phyloP scores from a whole-genome alignment of 2,797 vertebrate genomes.

The Erithacus rubecula region DNA sequence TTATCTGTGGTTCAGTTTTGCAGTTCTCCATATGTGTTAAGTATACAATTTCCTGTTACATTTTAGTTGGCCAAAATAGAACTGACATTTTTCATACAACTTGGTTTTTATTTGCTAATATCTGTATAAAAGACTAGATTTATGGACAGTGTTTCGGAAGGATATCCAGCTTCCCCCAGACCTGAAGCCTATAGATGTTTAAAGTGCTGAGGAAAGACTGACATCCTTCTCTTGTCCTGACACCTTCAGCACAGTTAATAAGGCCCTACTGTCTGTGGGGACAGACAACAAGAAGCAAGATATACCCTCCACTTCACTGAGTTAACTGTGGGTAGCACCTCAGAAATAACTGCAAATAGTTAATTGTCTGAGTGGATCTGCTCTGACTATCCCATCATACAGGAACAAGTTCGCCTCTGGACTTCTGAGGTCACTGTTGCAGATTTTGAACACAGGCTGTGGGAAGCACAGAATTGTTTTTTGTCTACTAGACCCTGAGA shows the following conservation, averaged over 20 bases:
- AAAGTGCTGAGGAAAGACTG: neutral
- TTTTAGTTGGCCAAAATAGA: constrained; percentile 45
- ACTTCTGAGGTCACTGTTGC: neutral
- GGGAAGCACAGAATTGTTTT: neutral
- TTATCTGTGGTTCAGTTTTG: constrained; percentile 8
- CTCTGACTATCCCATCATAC: neutral
- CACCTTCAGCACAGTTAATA: neutral
- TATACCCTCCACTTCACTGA: neutral
- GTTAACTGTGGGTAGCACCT: neutral
- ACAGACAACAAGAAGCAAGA: neutral
- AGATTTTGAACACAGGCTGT: neutral
- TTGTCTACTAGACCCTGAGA: neutral
- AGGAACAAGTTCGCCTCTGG: neutral
- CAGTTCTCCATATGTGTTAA: constrained; percentile 34
- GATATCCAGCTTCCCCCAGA: neutral
- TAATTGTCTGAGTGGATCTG: neutral
- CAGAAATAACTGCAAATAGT: neutral
- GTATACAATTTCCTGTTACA: constrained; percentile 42
- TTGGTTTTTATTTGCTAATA: constrained; percentile 39
- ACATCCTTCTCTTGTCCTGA: neutral
- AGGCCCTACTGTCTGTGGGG: neutral
- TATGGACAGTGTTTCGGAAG: constrained; percentile 7
- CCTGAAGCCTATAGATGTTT: neutral
- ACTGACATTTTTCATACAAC: constrained; percentile 18
- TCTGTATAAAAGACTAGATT: neutral